phyloP scores from a whole-genome alignment of 2,113 vertebrate species.

The Malurus elegans region DNA sequence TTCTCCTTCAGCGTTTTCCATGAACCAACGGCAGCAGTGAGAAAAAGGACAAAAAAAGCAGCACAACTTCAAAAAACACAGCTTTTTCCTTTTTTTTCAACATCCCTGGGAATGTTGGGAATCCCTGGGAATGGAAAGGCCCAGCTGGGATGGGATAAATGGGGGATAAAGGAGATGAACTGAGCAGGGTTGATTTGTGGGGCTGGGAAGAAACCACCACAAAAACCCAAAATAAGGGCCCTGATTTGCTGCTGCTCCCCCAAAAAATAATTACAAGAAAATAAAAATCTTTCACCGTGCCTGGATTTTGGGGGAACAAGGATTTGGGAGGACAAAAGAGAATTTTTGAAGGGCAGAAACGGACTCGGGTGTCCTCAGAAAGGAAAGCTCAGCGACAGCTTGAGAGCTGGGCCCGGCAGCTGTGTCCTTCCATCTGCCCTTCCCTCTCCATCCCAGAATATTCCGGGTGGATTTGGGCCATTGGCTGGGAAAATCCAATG shows the following conservation, averaged over 20 bases:
- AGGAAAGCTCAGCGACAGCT: neutral
- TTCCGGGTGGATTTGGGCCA: neutral
- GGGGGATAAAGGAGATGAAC: neutral
- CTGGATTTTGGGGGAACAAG: neutral
- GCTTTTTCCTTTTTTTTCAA: neutral
- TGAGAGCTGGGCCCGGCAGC: neutral
- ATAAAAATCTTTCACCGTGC: neutral
- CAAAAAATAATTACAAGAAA: accelerated
- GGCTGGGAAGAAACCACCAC: neutral
- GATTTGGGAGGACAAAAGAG: neutral
- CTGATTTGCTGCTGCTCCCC: neutral
- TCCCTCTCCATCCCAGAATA: no score
- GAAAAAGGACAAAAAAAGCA: neutral
- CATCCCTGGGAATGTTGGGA: no score
- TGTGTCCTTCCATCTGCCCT: neutral
- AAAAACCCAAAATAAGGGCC: neutral
- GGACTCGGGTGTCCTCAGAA: neutral
- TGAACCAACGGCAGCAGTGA: neutral
- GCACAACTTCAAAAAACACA: neutral
- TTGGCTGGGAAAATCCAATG: neutral
- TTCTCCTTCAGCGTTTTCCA: neutral
- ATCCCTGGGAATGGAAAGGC: neutral
- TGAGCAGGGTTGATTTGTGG: neutral
- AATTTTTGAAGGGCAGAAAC: neutral
- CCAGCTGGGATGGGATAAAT: neutral